Conservation (phyloP, 2,113 vertebrate species). For the Electrona antarctica region DNA sequence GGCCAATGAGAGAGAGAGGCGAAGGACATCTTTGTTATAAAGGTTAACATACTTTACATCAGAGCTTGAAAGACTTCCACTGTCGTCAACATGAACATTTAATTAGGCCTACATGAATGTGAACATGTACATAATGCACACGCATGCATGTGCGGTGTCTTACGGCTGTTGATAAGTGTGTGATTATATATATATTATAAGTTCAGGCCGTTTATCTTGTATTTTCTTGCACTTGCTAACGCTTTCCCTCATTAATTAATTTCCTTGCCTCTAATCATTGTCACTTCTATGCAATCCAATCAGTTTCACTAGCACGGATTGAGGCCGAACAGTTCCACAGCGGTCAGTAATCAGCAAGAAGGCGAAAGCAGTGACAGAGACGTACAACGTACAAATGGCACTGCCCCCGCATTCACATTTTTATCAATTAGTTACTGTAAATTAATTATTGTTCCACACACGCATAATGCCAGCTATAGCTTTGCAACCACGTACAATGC, state of each 20-base stretch:
- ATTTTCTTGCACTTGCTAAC: conserved; percentile 44
- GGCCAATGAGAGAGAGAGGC: conserved; percentile 71
- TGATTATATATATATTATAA: conserved; percentile 31
- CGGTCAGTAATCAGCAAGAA: conserved; percentile 68
- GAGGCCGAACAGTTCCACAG: conserved; percentile 65
- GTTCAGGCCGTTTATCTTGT: conserved; percentile 21
- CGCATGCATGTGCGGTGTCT: background rate
- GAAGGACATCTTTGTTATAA: conserved; percentile 75
- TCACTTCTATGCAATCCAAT: conserved; percentile 63
- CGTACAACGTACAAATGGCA: conserved; percentile 38
- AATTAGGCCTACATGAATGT: conserved; percentile 61
- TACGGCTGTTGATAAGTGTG: background rate
- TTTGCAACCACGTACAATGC: conserved; percentile 3
- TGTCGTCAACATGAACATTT: conserved; percentile 68
- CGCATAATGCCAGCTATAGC: background rate
- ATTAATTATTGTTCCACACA: conserved; percentile 13
- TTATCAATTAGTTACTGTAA: background rate
- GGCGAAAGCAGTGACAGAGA: conserved; percentile 45
- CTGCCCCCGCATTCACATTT: background rate
- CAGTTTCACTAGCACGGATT: conserved; percentile 73
- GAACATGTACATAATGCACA: conserved; percentile 40
- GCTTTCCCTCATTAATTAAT: conserved; percentile 59
- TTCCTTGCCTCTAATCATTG: conserved; percentile 65
- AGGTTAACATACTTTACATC: conserved; percentile 80
- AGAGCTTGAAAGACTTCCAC: conserved; percentile 66